A percentile compares a stretch with the other conserved stretches of the same genome.
Conservation (phyloP, 2,113 vertebrate genomes). For the Cygnus buccinator region DNA sequence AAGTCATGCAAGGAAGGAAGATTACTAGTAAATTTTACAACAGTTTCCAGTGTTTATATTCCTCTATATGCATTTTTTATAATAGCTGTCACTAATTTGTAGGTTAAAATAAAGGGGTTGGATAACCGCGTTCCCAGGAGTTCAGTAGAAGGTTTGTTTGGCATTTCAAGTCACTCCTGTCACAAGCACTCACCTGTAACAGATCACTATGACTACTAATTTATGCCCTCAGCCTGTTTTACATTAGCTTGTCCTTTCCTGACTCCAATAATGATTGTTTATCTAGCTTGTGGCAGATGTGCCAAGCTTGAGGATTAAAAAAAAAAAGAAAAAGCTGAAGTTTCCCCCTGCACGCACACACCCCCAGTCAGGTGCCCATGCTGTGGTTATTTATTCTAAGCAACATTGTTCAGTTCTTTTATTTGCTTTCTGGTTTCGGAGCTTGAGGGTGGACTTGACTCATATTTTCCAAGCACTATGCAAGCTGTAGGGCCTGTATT, state of each 20-base stretch:
- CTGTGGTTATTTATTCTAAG: conserved; percentile 51
- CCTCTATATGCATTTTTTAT: background rate
- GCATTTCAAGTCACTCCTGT: background rate
- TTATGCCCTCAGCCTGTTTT: conserved; percentile 25
- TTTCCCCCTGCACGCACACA: background rate
- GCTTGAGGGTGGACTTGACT: conserved; percentile 23
- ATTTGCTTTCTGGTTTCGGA: conserved; percentile 50
- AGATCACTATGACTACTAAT: conserved; percentile 1
- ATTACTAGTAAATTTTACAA: background rate
- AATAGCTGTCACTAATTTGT: background rate
- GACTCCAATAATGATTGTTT: conserved; percentile 24
- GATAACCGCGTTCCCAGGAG: background rate
- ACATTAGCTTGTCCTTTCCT: conserved; percentile 33
- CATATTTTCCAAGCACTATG: conserved; percentile 33
- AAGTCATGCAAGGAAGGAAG: background rate
- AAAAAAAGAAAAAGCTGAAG: background rate
- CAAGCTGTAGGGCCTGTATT: background rate
- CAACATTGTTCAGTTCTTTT: conserved; percentile 11
- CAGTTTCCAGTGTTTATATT: background rate
- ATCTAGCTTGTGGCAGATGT: conserved; percentile 24
- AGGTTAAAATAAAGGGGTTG: background rate
- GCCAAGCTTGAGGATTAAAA: conserved; percentile 27
- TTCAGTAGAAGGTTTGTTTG: background rate
- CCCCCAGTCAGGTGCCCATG: conserved; percentile 1
- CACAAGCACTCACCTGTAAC: conserved; percentile 18